These are phyloP conservation scores for Calcarius lapponicus DNA, from an alignment of 2,797 vertebrate species.

Conservation along the genomic window DNA sequence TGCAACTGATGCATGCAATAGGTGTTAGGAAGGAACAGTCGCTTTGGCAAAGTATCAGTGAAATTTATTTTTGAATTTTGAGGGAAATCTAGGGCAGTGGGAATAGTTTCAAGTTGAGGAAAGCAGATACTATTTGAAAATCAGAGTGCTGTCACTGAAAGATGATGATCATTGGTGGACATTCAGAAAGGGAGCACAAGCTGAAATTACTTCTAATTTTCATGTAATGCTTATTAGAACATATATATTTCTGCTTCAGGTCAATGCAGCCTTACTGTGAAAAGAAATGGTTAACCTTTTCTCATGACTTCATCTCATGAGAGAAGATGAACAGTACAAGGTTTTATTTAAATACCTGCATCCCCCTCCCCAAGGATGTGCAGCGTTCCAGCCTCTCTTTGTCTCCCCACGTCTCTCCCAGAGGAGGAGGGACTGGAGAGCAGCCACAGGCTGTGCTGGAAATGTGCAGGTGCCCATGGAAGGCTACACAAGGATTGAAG, in stretches of 20 bases:
- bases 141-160: slow-evolving; percentile 8
- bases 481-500: not conserved
- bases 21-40: slow-evolving; percentile 30
- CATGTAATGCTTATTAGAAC: not conserved
- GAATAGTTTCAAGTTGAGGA: slow-evolving; percentile 55
- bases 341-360: not conserved
- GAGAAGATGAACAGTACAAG: not conserved
- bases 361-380: too few species aligned
- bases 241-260: not conserved
- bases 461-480: not conserved
- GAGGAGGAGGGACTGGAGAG: not conserved
- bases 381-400: not conserved
- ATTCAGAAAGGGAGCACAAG: not conserved
- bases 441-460: not conserved
- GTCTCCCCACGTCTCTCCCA: not conserved
- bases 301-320: not conserved
- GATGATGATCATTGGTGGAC: not conserved
- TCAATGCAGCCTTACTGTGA: not conserved
- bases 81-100: slow-evolving; percentile 54
- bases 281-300: not conserved
- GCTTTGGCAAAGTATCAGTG: slow-evolving; percentile 57
- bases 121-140: slow-evolving; percentile 25
- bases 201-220: not conserved
- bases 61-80: slow-evolving; percentile 54
- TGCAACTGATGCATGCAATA: slow-evolving; percentile 42